Evolutionary conservation across 2,797 vertebrate species (phyloP), one percentile per base, ranked within the genome.

Genomic region (Spheniscus humboldti): DNA sequence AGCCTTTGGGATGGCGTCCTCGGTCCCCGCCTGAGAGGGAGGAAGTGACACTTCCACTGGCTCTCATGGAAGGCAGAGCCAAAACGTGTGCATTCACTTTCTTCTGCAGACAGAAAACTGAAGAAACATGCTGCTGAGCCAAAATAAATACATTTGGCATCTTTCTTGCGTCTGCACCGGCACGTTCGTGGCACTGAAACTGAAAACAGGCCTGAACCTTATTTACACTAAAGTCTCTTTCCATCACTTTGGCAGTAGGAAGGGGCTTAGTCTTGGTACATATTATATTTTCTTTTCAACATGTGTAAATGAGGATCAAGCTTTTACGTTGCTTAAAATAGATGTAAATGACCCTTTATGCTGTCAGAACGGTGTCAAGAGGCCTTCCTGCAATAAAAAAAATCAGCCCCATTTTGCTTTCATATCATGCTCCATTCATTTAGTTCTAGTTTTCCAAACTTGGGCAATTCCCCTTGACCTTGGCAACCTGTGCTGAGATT

Each of bases 71-170:
- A 92, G 60, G 55, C 81, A 92, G 59, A 79, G 75, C 75, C 81
- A 88, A 90, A 77, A 88, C 1, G 30, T 19, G 30, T 3, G 25
- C 4, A 4, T 37, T 94, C 63, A 11, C 78, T 88, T 92, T 88
- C 73, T 95, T 92, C 79, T 82, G 86, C 78, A 91, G 93, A 48
- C 78, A 93, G 59, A 91, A 94, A 90, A 93, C 57, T 82, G 87
- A 52, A 81, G 92, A 69, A 97, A 94, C 74, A 69, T 37, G 68
- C 93, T 30, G 48, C 41, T 0, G 6, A 59, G 85, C 92, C 96
- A 97, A 96, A 94, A 93, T 89, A 96, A 97, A 94, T 76, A 93
- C 5, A 8, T 83, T 95, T 96, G 96, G 88, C 93, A 95, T 89
- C 91, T 83, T 88, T 96, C 80, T 92, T 94, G 77, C 20, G 4